Base-by-base conservation (phyloP, 2,113 vertebrate species). In the Odocoileus virginianus region DNA sequence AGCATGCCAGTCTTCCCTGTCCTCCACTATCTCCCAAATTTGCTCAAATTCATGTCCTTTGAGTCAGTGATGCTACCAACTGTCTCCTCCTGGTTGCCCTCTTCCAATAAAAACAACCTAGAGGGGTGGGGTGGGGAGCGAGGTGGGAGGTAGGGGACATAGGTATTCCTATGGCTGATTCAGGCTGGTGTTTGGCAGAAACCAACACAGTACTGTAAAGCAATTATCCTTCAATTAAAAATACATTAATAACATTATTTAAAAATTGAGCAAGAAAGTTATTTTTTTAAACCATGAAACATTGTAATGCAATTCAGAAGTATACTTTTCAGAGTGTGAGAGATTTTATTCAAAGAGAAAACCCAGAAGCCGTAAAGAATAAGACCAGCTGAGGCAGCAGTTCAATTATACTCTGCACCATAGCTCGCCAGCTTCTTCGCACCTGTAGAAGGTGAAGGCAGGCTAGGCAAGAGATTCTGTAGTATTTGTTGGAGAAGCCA, bases 401-500 rank as follows among this genome's bases (percentile, higher is more conserved):
- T 40, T 25, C n/a, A 10, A 3, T 23, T n/a, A 4, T 1, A 1
- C 5, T 2, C 33, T 40, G 17, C n/a, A 25, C 5, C 30, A 2
- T 1, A 16, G 33, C 43, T 45, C 13, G 50, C 16, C 90, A 64
- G 33, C 25, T n/a, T 4, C 55, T 58, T 2, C 7, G 25, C 30
- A 14, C 89, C 57, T 14, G 57, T 1, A 84, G 50, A 47, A 94
- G 60, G 64, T 25, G 47, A 28, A 74, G n/a, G 5, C 14, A 92
- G 61, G 84, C 64, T 74, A 1, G 0, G 79, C 15, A 43, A 76
- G 81, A 76, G 33, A 50, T 84, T 64, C 91, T n/a, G 64, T 79
- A 2, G 95, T 92, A 25, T 88, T 98, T 98, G 98, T 97, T 91
- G 10, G 4, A 10, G 96, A 87, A 27, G 67, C 98, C 97, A 14